These are phyloP conservation scores for Nasonia giraulti DNA, from an alignment of 1,140 invertebrate genomes.

Conservation along the genomic window DNA sequence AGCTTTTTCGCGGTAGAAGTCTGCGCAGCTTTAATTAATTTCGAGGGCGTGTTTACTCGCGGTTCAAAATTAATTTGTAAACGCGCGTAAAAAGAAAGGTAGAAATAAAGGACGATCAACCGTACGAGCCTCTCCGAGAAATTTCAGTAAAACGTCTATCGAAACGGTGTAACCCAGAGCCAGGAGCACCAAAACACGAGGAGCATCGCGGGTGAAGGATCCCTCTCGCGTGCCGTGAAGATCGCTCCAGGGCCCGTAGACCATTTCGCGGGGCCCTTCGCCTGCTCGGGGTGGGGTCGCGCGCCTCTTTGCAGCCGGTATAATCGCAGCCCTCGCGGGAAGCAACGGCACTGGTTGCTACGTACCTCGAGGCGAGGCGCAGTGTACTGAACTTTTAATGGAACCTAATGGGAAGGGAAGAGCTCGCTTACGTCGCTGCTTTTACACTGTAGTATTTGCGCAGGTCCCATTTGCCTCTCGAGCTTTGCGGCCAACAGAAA, in stretches of 20 bases:
- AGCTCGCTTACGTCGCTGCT: background rate
- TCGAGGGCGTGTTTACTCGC: background rate
- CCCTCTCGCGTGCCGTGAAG: background rate
- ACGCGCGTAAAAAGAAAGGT: too few species aligned
- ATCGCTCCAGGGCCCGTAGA: background rate
- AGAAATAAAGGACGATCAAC: too few species aligned
- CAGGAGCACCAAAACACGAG: constrained; percentile 4
- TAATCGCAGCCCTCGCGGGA: background rate
- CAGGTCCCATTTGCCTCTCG: too few species aligned
- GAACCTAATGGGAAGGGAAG: constrained; percentile 24
- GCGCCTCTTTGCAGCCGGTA: background rate
- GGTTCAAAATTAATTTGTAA: background rate
- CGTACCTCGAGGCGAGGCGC: background rate
- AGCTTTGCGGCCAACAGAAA: too few species aligned
- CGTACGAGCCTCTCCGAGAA: too few species aligned
- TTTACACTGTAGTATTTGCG: constrained; percentile 19
- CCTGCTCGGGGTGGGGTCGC: background rate
- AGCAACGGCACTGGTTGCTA: background rate
- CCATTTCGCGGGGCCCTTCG: background rate
- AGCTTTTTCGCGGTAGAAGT: constrained; percentile 16
- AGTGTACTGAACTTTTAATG: constrained; percentile 44
- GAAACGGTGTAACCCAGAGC: background rate
- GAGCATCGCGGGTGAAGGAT: background rate
- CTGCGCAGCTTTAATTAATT: constrained; percentile 28
- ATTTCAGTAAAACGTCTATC: background rate